phyloP scores from a whole-genome alignment of 2,888 invertebrate genomes.

The Drosophila merina region DNA sequence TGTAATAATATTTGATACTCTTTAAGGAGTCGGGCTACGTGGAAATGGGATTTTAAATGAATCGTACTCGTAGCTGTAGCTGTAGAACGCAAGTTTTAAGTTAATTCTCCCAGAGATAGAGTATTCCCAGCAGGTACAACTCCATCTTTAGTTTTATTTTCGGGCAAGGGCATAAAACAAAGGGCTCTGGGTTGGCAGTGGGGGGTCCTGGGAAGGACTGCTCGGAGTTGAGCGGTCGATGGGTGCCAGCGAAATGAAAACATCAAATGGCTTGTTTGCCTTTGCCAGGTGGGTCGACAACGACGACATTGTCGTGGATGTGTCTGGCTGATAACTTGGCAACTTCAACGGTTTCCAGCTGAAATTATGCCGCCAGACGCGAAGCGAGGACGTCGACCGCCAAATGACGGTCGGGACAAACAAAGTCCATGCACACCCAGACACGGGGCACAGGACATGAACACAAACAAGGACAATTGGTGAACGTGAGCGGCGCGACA shows the following conservation, averaged over 20 bases:
- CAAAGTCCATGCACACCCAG: slow-evolving; percentile 39
- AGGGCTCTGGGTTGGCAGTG: slow-evolving; percentile 26
- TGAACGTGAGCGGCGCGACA: slow-evolving; percentile 72
- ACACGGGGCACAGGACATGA: slow-evolving; percentile 6
- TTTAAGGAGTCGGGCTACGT: neutral
- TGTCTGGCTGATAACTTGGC: slow-evolving; percentile 74
- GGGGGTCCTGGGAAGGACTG: slow-evolving; percentile 21
- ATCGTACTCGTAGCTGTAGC: too few relatives aligned
- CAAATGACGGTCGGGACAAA: slow-evolving; percentile 69
- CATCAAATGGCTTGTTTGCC: slow-evolving; percentile 73
- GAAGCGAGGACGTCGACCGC: slow-evolving; percentile 70
- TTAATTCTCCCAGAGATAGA: neutral
- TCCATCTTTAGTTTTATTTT: neutral
- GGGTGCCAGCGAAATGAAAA: slow-evolving; percentile 65
- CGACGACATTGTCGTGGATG: slow-evolving; percentile 14
- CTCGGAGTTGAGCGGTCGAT: slow-evolving; percentile 17
- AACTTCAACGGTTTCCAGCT: slow-evolving; percentile 55
- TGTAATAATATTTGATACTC: slow-evolving; percentile 51
- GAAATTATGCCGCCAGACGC: slow-evolving; percentile 69
- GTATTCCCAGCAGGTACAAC: slow-evolving; percentile 10
- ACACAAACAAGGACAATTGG: slow-evolving; percentile 61
- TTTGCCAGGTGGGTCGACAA: slow-evolving; percentile 61
- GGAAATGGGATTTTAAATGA: neutral
- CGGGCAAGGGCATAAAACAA: slow-evolving; percentile 28
- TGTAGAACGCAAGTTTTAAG: neutral